These are phyloP conservation scores for Tylochromis polylepis DNA, from an alignment of 2,113 vertebrate genomes.

Conservation along the genomic window DNA sequence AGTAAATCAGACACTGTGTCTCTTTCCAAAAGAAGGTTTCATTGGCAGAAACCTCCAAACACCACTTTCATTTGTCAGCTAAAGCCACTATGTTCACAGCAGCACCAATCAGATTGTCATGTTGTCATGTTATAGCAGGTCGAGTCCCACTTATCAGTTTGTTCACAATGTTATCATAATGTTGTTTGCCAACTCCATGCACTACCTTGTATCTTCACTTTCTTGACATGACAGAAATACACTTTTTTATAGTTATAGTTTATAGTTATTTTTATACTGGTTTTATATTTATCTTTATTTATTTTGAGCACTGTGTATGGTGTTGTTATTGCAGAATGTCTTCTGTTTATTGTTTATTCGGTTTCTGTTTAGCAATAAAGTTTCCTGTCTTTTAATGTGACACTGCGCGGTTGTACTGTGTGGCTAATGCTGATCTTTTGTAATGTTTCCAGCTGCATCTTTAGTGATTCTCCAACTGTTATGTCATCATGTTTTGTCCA, in stretches of 20 bases:
- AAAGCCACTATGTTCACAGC: background rate
- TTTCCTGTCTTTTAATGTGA: background rate
- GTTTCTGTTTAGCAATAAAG: background rate
- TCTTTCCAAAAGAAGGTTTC: background rate
- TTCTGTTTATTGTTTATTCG: background rate
- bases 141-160: background rate
- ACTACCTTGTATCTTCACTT: background rate
- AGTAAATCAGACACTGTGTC: background rate
- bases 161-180: background rate
- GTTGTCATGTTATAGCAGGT: background rate
- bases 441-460: background rate
- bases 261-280: background rate
- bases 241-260: background rate
- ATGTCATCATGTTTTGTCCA: background rate
- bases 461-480: background rate
- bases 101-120: background rate
- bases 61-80: background rate
- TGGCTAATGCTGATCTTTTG: background rate
- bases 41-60: background rate
- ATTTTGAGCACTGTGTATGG: background rate
- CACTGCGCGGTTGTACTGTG: background rate
- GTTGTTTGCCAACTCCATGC: background rate
- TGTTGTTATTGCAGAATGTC: background rate
- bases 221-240: background rate
- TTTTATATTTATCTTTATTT: background rate